These are phyloP conservation scores for Andrena bucephala DNA, from an alignment of 2,888 invertebrate species.

Conservation along the genomic window DNA sequence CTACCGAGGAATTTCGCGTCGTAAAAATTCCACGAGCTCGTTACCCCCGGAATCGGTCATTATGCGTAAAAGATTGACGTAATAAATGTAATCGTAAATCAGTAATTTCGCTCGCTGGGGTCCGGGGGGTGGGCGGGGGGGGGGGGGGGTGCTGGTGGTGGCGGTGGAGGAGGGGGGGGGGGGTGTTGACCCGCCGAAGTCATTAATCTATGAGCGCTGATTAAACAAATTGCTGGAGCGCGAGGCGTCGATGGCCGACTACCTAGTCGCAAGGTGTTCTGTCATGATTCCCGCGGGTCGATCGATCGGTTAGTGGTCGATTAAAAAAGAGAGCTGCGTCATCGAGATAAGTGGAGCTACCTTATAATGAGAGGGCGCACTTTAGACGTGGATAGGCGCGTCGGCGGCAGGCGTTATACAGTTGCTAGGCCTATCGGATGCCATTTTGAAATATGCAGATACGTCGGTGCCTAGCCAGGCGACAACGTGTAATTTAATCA, in stretches of 20 bases:
- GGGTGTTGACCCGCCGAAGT: slow-evolving; percentile 32
- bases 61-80: slow-evolving; percentile 31
- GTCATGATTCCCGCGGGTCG: slow-evolving; percentile 61
- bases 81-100: slow-evolving; percentile 63
- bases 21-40: slow-evolving; percentile 37
- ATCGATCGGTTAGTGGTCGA: slow-evolving; percentile 70
- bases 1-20: slow-evolving; percentile 1
- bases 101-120: slow-evolving; percentile 44
- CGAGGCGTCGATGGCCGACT: slow-evolving; percentile 54
- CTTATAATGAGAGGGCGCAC: slow-evolving; percentile 73
- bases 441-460: slow-evolving; percentile 58
- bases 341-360: slow-evolving; percentile 72
- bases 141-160: neutral
- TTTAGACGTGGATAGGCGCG: slow-evolving; percentile 58
- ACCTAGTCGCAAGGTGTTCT: slow-evolving; percentile 64
- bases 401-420: slow-evolving; percentile 20
- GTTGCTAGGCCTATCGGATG: slow-evolving; percentile 32
- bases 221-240: slow-evolving; percentile 61
- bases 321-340: slow-evolving; percentile 71
- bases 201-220: slow-evolving; percentile 63
- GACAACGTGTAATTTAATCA: slow-evolving; percentile 64
- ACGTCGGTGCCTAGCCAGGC: slow-evolving; percentile 19
- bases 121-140: neutral
- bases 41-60: slow-evolving; percentile 23
- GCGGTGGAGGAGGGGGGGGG: neutral